Percentiles rank a stretch among this genome's conserved stretches.
Conservation (phyloP, 1,140 invertebrate species). For the Eumaeus atala region DNA sequence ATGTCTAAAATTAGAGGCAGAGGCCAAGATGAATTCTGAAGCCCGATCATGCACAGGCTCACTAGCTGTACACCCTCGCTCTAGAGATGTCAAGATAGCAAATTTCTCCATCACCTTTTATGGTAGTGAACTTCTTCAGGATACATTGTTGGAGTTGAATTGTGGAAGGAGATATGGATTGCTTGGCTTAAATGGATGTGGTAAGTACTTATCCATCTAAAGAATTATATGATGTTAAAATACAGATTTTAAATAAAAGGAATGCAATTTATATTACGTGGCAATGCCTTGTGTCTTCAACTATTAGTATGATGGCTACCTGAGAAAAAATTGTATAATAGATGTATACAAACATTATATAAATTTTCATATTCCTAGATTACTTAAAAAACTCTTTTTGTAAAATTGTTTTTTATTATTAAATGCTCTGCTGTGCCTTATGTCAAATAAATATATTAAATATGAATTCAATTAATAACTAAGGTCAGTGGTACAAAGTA, state of each 20-base stretch:
- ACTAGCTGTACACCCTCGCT: constrained; percentile 94
- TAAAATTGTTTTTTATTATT: no score
- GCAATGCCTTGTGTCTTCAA: no score
- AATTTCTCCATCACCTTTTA: constrained; percentile 99
- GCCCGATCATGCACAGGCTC: constrained; percentile 96
- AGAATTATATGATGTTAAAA: background rate
- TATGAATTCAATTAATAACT: no score
- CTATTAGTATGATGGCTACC: no score
- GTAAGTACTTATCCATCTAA: constrained; percentile 70
- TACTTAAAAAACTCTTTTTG: no score
- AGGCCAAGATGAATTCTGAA: constrained; percentile 93
- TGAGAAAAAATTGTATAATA: no score
- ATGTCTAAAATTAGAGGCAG: constrained; percentile 91
- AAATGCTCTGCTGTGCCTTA: no score
- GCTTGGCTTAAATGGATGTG: constrained; percentile 96
- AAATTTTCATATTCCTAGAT: no score
- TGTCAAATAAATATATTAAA: no score
- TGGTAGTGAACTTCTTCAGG: constrained; percentile 94
- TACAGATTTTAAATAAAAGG: background rate
- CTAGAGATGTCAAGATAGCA: constrained; percentile 96
- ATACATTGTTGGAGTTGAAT: constrained; percentile 97
- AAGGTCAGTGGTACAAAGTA: no score
- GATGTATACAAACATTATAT: background rate
- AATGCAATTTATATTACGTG: no score
- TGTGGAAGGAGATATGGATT: constrained; percentile 97